Base-by-base conservation (phyloP, 1,140 invertebrate species). In the Oncopodura yosiiana region DNA sequence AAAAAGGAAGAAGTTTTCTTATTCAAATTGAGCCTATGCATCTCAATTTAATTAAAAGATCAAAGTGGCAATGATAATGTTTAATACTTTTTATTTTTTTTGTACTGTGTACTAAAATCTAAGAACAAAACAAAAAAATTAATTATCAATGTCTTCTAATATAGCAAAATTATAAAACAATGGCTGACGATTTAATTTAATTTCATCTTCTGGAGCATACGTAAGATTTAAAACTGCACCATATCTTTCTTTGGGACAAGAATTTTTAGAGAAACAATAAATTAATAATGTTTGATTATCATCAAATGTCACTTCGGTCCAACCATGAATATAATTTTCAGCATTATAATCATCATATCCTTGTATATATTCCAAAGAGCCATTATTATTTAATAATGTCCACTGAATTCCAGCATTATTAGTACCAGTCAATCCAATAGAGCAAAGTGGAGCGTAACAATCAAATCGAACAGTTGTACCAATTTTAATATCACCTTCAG, bases 371-470 rank as follows among this genome's bases (percentile, higher is more conserved):
- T 26, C 3, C 18, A 23, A 21, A 16, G 46, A 36, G 9, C 32
- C 46, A 26, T 49, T 49, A 16, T 18, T 34, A 24, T 16, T 9
- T 3, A 49, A 24, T 18, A 49, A 23, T n/a, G 46, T 8, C 46
- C 46, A 49, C 26, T 49, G 46, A 1, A 49, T 6, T 3, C 46
- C 46, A n/a, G n/a, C n/a, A n/a, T n/a, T n/a, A n/a, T n/a, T n/a
- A n/a, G n/a, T n/a, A n/a, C n/a, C n/a, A n/a, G n/a, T n/a, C n/a
- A n/a, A n/a, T 12, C 32, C 24, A 26, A 32, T 30, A 21, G 18
- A 18, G 16, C 46, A 56, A 26, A 44, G 34, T 6, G 54, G 37
- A 6, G 38, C 54, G 21, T 41, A 43, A 24, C 54, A 56, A 37
- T 34, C 29, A 43, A 56, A 56, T 3, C 9, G 14, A 18, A 50